Evolutionary conservation across 1,140 invertebrate species (phyloP).

Genomic region (Macrocentrus cingulum): DNA sequence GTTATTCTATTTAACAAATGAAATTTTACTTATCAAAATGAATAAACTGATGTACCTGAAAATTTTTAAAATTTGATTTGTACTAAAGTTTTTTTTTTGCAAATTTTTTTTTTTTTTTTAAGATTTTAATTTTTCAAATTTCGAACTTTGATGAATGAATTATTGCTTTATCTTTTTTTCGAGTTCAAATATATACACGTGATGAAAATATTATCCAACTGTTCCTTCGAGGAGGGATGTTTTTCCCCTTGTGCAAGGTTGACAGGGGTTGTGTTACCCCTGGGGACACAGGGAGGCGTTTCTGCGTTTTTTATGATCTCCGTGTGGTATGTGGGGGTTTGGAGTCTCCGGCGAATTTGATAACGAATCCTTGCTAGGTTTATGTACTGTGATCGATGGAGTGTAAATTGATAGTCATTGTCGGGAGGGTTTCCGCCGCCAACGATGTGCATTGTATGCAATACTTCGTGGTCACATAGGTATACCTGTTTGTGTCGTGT

Average conservation of each 20-base stretch:
- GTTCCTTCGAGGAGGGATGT: neutral
- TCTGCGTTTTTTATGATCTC: constrained; percentile 18
- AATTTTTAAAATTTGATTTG: no score
- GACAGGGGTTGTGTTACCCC: neutral
- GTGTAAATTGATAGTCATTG: constrained; percentile 11
- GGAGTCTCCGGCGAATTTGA: constrained; percentile 5
- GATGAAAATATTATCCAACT: constrained; percentile 1
- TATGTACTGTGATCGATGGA: constrained; percentile 2
- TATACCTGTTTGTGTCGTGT: neutral
- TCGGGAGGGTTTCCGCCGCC: neutral
- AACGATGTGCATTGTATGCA: neutral
- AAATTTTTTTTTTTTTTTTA: no score
- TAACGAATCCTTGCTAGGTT: constrained; percentile 11
- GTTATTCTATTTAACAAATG: no score
- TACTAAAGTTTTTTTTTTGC: no score
- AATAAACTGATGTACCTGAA: no score
- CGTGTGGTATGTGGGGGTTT: neutral
- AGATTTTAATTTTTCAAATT: neutral
- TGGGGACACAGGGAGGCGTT: constrained; percentile 7
- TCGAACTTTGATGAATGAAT: neutral
- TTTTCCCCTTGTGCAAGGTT: neutral
- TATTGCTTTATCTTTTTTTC: neutral
- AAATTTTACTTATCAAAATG: no score
- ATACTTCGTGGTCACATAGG: neutral
- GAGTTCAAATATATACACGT: neutral